Evolutionary conservation across 2,888 invertebrate genomes (phyloP).

Genomic region (Chrysodeixis includens): DNA sequence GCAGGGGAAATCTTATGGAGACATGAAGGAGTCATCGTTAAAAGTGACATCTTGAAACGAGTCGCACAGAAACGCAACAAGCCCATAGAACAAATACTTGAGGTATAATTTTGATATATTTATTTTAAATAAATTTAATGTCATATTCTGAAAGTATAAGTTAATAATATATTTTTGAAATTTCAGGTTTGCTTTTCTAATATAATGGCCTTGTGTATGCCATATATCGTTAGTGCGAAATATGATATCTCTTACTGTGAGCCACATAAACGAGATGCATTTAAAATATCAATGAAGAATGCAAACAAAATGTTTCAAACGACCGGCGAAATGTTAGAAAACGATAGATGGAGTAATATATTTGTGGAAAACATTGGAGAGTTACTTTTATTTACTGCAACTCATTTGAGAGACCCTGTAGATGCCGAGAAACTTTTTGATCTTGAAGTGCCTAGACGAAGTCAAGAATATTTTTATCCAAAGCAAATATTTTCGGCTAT

Average conservation of each 20-base stretch:
- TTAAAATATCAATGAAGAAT: conserved; percentile 59
- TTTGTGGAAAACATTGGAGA: conserved; percentile 80
- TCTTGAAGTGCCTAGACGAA: conserved; percentile 67
- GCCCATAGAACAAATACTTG: conserved; percentile 56
- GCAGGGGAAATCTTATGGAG: conserved; percentile 80
- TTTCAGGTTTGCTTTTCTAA: conserved; percentile 81
- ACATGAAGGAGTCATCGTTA: conserved; percentile 70
- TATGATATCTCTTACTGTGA: conserved; percentile 68
- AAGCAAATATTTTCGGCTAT: conserved; percentile 76
- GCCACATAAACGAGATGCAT: conserved; percentile 51
- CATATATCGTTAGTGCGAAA: conserved; percentile 78
- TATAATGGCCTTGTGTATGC: conserved; percentile 77
- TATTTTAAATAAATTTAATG: neutral
- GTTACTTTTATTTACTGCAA: conserved; percentile 72
- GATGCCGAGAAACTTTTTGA: conserved; percentile 71
- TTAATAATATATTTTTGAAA: conserved; percentile 5
- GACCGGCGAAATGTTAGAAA: conserved; percentile 73
- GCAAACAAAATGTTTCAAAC: conserved; percentile 74
- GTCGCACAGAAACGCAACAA: conserved; percentile 47
- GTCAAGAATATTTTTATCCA: conserved; percentile 79
- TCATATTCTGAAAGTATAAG: neutral
- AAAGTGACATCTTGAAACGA: conserved; percentile 68
- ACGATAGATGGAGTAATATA: conserved; percentile 77
- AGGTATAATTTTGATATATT: conserved; percentile 66
- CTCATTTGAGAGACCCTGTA: conserved; percentile 75